These are phyloP conservation scores for Mimumesa dahlbomi DNA, from an alignment of 2,888 invertebrate species.

Conservation along the genomic window DNA sequence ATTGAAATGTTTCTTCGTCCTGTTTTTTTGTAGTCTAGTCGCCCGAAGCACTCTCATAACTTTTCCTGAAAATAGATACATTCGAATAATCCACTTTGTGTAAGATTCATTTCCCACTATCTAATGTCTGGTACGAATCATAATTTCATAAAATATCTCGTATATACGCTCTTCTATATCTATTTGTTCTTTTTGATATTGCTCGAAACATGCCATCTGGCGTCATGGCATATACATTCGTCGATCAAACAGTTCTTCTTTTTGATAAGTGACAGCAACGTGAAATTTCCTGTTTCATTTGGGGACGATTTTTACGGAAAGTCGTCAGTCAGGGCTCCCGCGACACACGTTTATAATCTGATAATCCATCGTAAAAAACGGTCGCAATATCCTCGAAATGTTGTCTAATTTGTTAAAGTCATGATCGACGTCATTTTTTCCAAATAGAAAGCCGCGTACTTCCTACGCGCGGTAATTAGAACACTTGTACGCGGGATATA, in stretches of 20 bases:
- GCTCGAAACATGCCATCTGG: no score
- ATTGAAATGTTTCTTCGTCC: neutral
- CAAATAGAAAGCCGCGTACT: slow-evolving; percentile 15
- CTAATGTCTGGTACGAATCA: no score
- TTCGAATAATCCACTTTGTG: no score
- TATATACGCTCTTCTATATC: no score
- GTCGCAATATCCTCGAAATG: neutral
- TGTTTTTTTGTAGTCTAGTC: slow-evolving; percentile 8
- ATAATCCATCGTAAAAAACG: slow-evolving; percentile 2
- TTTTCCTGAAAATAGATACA: no score
- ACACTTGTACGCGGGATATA: slow-evolving; percentile 25
- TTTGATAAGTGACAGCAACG: no score
- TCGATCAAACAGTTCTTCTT: no score
- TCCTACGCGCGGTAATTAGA: slow-evolving; percentile 23
- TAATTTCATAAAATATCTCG: neutral
- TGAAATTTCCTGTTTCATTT: no score
- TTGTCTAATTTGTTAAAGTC: slow-evolving; percentile 49
- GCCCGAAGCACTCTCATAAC: neutral
- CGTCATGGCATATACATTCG: no score
- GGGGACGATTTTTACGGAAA: no score
- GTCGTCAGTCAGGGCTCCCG: neutral
- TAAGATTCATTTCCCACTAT: no score
- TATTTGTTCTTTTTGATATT: neutral
- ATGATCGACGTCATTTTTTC: slow-evolving; percentile 20
- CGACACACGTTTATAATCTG: neutral